Conservation (phyloP, 2,797 vertebrate species). For the Phalanger gymnotis region DNA sequence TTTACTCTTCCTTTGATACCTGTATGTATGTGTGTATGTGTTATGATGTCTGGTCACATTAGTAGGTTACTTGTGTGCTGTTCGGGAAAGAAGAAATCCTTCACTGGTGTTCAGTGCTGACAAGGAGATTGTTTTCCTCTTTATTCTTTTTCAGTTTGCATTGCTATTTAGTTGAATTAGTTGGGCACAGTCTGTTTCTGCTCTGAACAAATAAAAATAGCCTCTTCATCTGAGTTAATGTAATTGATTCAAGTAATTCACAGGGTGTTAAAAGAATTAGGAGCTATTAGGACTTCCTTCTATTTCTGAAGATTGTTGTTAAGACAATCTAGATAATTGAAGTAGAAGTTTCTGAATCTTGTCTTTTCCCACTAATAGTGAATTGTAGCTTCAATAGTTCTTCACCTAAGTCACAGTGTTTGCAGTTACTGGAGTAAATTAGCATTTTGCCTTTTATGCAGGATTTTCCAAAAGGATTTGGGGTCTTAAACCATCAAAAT, state of each 20-base stretch:
- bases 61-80: not conserved
- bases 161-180: slow-evolving; percentile 40
- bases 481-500: not conserved
- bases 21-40: not conserved
- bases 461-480: not conserved
- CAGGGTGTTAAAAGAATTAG: slow-evolving; percentile 31
- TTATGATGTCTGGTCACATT: not conserved
- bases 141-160: slow-evolving; percentile 27
- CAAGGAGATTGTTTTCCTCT: not conserved
- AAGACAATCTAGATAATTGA: slow-evolving; percentile 38
- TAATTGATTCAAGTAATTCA: slow-evolving; percentile 23
- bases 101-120: not conserved
- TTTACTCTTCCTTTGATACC: not conserved
- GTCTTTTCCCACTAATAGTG: slow-evolving; percentile 22
- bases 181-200: slow-evolving; percentile 17
- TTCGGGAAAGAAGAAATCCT: slow-evolving; percentile 2
- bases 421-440: not conserved
- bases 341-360: not conserved
- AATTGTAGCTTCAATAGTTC: not conserved
- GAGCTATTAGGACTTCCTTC: slow-evolving; percentile 5
- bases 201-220: slow-evolving; percentile 37
- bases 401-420: not conserved
- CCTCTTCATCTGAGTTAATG: slow-evolving; percentile 31
- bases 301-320: slow-evolving; percentile 5
- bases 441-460: not conserved